Percentiles rank a stretch among this genome's conserved stretches.
These are phyloP conservation scores for Hemichromis elongatus DNA, from an alignment of 2,113 vertebrate species.

Conservation along the genomic window DNA sequence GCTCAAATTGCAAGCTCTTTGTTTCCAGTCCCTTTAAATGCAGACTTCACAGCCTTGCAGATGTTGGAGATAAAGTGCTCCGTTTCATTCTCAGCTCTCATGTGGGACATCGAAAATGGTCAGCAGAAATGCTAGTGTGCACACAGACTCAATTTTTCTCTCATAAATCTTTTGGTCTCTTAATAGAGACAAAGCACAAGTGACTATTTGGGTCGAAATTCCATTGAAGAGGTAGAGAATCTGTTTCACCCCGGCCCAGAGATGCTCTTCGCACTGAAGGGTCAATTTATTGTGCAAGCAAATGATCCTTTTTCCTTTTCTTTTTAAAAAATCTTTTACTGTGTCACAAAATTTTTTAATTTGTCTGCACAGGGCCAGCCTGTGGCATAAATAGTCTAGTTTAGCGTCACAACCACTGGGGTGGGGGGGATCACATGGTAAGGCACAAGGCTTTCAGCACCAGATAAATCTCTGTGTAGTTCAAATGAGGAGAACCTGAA, in stretches of 20 bases:
- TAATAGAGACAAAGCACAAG: conserved; percentile 48
- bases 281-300: conserved; percentile 25
- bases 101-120: conserved; percentile 18
- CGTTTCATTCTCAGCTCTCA: background rate
- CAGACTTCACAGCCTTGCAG: background rate
- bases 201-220: conserved; percentile 18
- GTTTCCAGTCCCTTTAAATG: background rate
- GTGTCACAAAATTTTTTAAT: background rate
- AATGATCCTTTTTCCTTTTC: background rate
- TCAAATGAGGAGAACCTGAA: background rate
- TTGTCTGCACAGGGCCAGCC: background rate
- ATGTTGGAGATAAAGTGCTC: conserved; percentile 24
- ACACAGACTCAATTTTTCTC: conserved; percentile 16
- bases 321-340: background rate
- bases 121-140: background rate
- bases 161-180: conserved; percentile 40
- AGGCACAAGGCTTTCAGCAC: background rate
- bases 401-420: background rate
- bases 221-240: conserved; percentile 6
- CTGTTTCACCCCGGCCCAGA: conserved; percentile 9
- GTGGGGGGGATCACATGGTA: background rate
- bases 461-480: background rate
- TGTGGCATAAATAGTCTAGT: background rate
- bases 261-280: background rate
- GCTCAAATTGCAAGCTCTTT: background rate